phyloP scores from a whole-genome alignment of 2,888 invertebrate genomes.

The Andrena trimmerana region DNA sequence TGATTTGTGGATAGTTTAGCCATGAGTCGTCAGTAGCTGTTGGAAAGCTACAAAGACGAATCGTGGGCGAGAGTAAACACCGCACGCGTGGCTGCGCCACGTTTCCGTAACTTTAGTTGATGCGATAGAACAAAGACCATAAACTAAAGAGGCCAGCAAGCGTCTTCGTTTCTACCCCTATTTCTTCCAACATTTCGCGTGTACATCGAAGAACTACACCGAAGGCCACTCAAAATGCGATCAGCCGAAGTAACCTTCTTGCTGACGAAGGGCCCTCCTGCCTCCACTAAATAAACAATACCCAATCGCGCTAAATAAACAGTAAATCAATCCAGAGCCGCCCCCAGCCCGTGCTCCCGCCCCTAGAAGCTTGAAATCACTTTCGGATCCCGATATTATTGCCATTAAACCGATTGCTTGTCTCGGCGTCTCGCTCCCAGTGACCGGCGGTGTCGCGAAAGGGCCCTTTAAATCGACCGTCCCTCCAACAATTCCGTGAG shows the following conservation, averaged over 20 bases:
- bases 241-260: neutral
- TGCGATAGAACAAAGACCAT: neutral
- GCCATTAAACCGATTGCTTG: constrained; percentile 36
- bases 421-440: neutral
- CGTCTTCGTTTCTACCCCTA: neutral
- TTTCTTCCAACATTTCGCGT: neutral
- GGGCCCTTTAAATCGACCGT: constrained; percentile 8
- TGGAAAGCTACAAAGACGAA: constrained; percentile 46
- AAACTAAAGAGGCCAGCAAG: neutral
- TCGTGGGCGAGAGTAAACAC: constrained; percentile 30
- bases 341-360: neutral
- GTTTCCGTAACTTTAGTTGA: neutral
- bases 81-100: constrained; percentile 15
- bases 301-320: neutral
- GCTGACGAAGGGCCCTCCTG: neutral
- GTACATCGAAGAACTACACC: neutral
- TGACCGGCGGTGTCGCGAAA: neutral
- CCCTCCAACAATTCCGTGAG: constrained; percentile 8
- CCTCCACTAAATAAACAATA: neutral
- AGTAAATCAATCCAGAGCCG: neutral
- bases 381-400: constrained; percentile 22
- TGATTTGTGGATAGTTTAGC: constrained; percentile 58
- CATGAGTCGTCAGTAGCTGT: constrained; percentile 33
- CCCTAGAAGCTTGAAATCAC: constrained; percentile 13
- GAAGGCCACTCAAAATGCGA: neutral